Percentiles rank a stretch among this genome's conserved stretches.
Evolutionary conservation across 2,888 invertebrate species (phyloP).

Genomic region (Ectemnius lituratus): DNA sequence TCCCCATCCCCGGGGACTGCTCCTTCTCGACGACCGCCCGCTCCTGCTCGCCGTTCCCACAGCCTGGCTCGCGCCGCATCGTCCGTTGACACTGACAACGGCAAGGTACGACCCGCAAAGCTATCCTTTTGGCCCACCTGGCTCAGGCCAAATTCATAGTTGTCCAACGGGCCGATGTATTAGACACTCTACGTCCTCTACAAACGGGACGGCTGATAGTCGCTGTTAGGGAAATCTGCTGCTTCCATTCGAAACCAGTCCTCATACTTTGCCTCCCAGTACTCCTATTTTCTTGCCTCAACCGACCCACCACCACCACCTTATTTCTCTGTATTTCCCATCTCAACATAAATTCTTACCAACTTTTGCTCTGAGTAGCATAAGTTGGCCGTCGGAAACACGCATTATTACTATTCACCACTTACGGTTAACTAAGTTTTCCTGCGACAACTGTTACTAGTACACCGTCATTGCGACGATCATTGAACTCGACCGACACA

Average conservation of each 20-base stretch:
- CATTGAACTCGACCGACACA: not conserved
- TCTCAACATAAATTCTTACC: constrained; percentile 26
- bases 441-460: constrained; percentile 15
- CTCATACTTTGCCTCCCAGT: constrained; percentile 1
- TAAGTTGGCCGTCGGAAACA: constrained; percentile 26
- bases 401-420: constrained; percentile 16
- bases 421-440: constrained; percentile 14
- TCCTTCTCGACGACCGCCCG: constrained; percentile 74
- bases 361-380: constrained; percentile 33
- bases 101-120: constrained; percentile 86
- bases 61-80: constrained; percentile 70
- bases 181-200: constrained; percentile 49
- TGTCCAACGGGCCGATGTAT: constrained; percentile 79
- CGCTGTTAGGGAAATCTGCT: constrained; percentile 53
- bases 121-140: constrained; percentile 85
- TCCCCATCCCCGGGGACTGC: constrained; percentile 67
- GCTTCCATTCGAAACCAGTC: constrained; percentile 38
- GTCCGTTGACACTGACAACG: constrained; percentile 77
- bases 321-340: constrained; percentile 5
- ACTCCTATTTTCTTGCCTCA: constrained; percentile 14
- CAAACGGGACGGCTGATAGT: constrained; percentile 49
- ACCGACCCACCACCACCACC: constrained; percentile 4
- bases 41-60: constrained; percentile 76
- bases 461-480: not conserved
- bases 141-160: constrained; percentile 80